Conservation (phyloP, 2,888 invertebrate genomes). For the Phengaris alcon region DNA sequence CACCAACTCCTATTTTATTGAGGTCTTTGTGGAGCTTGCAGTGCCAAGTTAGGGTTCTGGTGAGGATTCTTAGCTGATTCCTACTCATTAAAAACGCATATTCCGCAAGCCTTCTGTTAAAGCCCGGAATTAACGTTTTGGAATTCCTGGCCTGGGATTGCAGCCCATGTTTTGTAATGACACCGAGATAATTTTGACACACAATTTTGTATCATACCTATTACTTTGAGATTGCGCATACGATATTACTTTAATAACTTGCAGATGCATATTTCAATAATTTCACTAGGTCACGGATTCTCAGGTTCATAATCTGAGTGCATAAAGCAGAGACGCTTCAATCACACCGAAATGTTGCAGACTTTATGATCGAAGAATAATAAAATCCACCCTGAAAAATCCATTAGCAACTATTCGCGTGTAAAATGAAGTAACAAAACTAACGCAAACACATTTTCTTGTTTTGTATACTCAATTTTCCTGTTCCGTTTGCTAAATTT, state of each 20-base stretch:
- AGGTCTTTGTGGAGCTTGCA: too few relatives aligned
- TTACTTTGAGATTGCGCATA: too few relatives aligned
- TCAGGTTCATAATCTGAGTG: conserved; percentile 55
- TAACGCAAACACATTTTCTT: conserved; percentile 53
- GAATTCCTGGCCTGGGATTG: too few relatives aligned
- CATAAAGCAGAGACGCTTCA: conserved; percentile 60
- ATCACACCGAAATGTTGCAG: conserved; percentile 61
- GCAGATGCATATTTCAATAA: conserved; percentile 48
- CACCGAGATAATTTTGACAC: too few relatives aligned
- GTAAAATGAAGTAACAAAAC: conserved; percentile 58
- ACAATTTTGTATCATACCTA: too few relatives aligned
- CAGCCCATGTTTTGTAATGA: too few relatives aligned
- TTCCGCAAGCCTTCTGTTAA: too few relatives aligned
- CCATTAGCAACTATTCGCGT: conserved; percentile 63
- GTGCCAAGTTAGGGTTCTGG: too few relatives aligned
- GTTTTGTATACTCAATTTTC: conserved; percentile 46
- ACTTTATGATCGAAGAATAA: conserved; percentile 57
- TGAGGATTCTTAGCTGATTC: too few relatives aligned
- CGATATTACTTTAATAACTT: neutral
- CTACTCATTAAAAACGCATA: too few relatives aligned
- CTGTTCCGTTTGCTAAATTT: conserved; percentile 28
- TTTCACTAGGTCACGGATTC: conserved; percentile 55
- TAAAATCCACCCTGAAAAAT: conserved; percentile 66
- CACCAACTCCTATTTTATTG: too few relatives aligned
- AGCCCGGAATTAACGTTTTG: too few relatives aligned